Percentiles rank a stretch among this genome's conserved stretches.
phyloP scores from a whole-genome alignment of 2,113 vertebrate genomes.

The Amia ocellicauda region DNA sequence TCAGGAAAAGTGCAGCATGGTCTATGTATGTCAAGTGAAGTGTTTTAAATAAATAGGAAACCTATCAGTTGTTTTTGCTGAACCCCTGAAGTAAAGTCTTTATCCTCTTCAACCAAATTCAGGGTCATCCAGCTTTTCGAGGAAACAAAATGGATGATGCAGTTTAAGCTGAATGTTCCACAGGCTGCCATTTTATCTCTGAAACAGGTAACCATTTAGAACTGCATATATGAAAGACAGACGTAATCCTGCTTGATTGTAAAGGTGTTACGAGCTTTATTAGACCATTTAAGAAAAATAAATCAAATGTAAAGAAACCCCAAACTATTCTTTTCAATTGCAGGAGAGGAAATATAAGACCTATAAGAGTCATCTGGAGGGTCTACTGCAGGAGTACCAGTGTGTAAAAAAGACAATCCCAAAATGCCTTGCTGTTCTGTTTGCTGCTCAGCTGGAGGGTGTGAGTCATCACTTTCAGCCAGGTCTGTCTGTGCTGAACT shows the following conservation, averaged over 20 bases:
- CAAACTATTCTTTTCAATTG: background rate
- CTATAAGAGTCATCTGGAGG: slow-evolving; percentile 28
- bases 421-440: slow-evolving; percentile 13
- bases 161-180: slow-evolving; percentile 25
- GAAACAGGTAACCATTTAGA: slow-evolving; percentile 18
- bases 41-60: no score
- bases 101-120: background rate
- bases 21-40: no score
- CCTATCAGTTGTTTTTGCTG: no score
- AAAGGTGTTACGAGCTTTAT: no score
- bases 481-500: slow-evolving; percentile 24
- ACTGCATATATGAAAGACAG: no score
- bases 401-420: slow-evolving; percentile 21
- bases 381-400: slow-evolving; percentile 23
- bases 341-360: slow-evolving; percentile 29
- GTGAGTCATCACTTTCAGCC: slow-evolving; percentile 27
- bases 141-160: slow-evolving; percentile 32
- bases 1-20: no score
- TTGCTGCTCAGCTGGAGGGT: slow-evolving; percentile 10
- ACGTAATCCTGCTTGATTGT: no score
- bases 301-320: no score
- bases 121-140: slow-evolving; percentile 31
- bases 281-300: no score
- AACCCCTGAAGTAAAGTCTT: no score
- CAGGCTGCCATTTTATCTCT: slow-evolving; percentile 17